A percentile compares a stretch with the other conserved stretches of the same genome.
Evolutionary conservation across 1,140 invertebrate species (phyloP).

Genomic region (Pissodes strobi): DNA sequence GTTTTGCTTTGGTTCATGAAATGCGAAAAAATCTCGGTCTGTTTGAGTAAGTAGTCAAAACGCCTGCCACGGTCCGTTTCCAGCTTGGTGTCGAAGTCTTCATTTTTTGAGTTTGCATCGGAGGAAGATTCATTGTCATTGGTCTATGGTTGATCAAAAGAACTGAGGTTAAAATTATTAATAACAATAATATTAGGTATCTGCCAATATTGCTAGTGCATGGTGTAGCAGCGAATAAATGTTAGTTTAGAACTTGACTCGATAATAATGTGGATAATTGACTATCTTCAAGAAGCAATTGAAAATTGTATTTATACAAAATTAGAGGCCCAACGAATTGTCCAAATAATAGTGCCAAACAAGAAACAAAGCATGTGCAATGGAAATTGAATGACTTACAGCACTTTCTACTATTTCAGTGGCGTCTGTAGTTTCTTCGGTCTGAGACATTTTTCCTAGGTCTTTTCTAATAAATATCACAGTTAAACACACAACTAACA

Average conservation of each 20-base stretch:
- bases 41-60: conserved; percentile 94
- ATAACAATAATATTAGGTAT: neutral
- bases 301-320: neutral
- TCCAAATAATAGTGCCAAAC: neutral
- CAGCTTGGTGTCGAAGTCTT: conserved; percentile 79
- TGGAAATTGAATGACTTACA: conserved; percentile 15
- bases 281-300: too few species aligned
- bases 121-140: conserved; percentile 75
- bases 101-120: conserved; percentile 71
- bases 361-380: conserved; percentile 4
- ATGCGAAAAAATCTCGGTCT: conserved; percentile 97
- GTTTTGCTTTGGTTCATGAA: conserved; percentile 83
- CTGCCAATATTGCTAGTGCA: neutral
- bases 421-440: conserved; percentile 24
- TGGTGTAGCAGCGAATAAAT: neutral
- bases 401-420: conserved; percentile 33
- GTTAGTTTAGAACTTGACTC: too few species aligned
- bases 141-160: too few species aligned
- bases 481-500: neutral
- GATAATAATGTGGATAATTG: too few species aligned
- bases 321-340: neutral
- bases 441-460: conserved; percentile 22
- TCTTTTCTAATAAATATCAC: conserved; percentile 1
- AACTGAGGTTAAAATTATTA: conserved; percentile 16
- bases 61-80: conserved; percentile 85